Evolutionary conservation across 2,113 vertebrate species (phyloP), one percentile per base, ranked within the genome.

Genomic region (Neolamprologus toae): DNA sequence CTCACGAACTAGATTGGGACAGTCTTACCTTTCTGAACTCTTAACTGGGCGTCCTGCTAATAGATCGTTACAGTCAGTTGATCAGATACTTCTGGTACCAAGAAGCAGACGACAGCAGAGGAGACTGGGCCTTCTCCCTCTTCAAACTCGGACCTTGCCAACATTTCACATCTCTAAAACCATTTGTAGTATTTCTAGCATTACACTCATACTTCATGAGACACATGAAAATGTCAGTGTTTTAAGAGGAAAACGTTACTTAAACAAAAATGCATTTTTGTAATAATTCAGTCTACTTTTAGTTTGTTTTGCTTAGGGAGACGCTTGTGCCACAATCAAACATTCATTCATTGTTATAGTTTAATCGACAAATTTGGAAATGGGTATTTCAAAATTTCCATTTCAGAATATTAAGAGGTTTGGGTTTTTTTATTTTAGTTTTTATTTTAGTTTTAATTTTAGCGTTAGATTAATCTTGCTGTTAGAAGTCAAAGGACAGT

Each of bases 371-470:
- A 17, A 26, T 76, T 76, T 28, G 9, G 3, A 19, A 45, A 76
- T 47, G 23, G 40, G 6, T 17, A 76, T 28, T 26, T 28, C 6
- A 47, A 28, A 26, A 28, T 9, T 28, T 28, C 23, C 13, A 28
- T 49, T 76, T 31, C 16, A 19, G 23, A 31, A 31, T 49, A 19
- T 78, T 13, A 3, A 49, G 3, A 28, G 16, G 42, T 76, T 47
- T 47, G 13, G 12, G 7, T 0, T 0, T 1, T 5, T 47, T 76
- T 12, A 28, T 16, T 76, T 76, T 11, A 17, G 5, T 1, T 5
- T 47, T 76, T 12, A 28, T 16, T 76, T 76, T 11, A 17, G 5
- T 73, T 73, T 14, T 26, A 0, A 45, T 28, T 11, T 28, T 47
- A 26, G 68, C 1, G 4, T 11, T 4, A 45, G 42, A 45, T 45